A percentile compares a stretch with the other conserved stretches of the same genome.
Evolutionary conservation across 2,113 vertebrate species (phyloP).

Genomic region (Myotis yumanensis): DNA sequence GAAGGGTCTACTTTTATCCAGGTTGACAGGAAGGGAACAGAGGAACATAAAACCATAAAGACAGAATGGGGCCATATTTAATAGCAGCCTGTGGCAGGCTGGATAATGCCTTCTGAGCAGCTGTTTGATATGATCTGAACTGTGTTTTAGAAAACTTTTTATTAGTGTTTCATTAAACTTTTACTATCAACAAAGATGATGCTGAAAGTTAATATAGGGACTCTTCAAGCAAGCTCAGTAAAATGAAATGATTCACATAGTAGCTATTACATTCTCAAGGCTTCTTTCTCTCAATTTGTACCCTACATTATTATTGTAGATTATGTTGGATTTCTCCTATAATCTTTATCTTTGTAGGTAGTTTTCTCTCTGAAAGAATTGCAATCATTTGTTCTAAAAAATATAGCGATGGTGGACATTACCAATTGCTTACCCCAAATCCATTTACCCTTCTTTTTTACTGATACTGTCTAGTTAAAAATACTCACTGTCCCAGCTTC

Average conservation of each 20-base stretch:
- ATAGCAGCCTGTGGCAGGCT: not conserved
- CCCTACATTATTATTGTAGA: not conserved
- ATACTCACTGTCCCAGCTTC: not conserved
- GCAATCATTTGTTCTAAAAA: not conserved
- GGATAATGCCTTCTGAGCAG: not conserved
- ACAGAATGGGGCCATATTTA: not conserved
- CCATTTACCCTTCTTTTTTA: not conserved
- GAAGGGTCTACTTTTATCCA: not conserved
- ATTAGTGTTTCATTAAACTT: conserved; percentile 5
- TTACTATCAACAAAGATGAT: not conserved
- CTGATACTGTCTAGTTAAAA: not conserved
- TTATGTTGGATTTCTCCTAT: conserved; percentile 3
- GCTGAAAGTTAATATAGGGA: not conserved
- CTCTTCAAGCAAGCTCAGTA: not conserved
- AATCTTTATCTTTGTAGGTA: not conserved
- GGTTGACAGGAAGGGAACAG: not conserved
- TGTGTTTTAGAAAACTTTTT: not conserved
- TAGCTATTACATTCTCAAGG: not conserved
- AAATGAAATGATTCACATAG: not conserved
- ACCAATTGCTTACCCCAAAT: not conserved
- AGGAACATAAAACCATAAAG: not conserved
- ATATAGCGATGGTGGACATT: not conserved
- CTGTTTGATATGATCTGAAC: conserved; percentile 7
- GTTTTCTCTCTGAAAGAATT: conserved; percentile 30
- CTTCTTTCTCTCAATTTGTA: not conserved